Base-by-base conservation (phyloP, 2,888 invertebrate genomes). In the Pemphredon lugubris region DNA sequence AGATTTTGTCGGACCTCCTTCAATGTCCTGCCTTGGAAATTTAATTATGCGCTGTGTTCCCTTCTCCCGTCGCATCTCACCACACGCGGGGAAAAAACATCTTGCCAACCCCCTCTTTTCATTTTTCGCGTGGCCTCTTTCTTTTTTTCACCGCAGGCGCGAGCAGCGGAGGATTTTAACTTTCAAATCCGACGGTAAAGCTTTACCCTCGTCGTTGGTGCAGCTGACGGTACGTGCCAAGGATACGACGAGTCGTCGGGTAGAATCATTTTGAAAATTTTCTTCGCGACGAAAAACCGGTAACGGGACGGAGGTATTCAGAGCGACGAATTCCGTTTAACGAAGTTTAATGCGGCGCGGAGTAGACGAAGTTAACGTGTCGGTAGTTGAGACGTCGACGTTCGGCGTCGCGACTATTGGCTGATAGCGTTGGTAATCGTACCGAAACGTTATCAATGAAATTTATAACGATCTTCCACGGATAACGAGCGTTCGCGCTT, bases 21-120 rank as follows among this genome's bases (percentile, higher is more conserved):
- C 21, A 2, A n/a, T 26, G 34, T 4, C n/a, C 1, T 18, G 21
- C 40, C 23, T n/a, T 47, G 18, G 34, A 63, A 74, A 76, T 79
- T 79, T 79, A 78, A 78, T 76, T 73, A 74, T 44, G 26, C 64
- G 44, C 58, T 70, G 58, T 53, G n/a, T n/a, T n/a, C 57, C 59
- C 37, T 47, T 39, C 21, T 50, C n/a, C 23, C 21, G 50, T 39
- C 42, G 45, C 1, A 23, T 42, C 26, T 13, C 13, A n/a, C 26
- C 11, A 26, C 37, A 18, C 37, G 9, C 14, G 23, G 9, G 16
- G 48, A 42, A 32, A 18, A 42, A 58, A 70, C 18, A 30, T 6
- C 37, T n/a, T n/a, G n/a, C n/a, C n/a, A n/a, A n/a, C n/a, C n/a
- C n/a, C n/a, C 23, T 26, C 16, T 45, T 34, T 60, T 50, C 20